Conservation (phyloP, 1,140 invertebrate genomes). For the Zaprionus lachaisei region DNA sequence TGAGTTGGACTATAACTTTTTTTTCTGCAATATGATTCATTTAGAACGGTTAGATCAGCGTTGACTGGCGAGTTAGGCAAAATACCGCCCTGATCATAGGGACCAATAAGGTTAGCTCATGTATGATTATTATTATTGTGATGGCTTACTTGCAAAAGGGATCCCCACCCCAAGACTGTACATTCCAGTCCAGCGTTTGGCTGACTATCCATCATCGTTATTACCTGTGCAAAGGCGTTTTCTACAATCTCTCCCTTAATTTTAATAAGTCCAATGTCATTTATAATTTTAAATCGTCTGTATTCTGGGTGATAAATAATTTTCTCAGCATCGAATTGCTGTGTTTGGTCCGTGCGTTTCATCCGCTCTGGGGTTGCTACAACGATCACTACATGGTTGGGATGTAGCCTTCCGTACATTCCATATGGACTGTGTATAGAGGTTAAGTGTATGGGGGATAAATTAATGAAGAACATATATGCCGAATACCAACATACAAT, state of each 20-base stretch:
- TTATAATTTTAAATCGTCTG: fast-evolving
- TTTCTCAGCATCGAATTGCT: not conserved
- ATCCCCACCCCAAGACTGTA: not conserved
- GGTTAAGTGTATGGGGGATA: not conserved
- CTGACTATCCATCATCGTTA: not conserved
- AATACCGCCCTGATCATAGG: not conserved
- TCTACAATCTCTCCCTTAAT: not conserved
- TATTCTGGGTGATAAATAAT: not conserved
- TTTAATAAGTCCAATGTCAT: not conserved
- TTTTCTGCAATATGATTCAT: not conserved
- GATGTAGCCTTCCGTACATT: not conserved
- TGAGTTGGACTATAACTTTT: too few species aligned
- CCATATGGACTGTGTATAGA: not conserved
- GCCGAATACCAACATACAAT: not conserved
- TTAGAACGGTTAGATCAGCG: not conserved
- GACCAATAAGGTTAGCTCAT: not conserved
- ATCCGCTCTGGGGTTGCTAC: not conserved
- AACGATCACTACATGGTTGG: not conserved
- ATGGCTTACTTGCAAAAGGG: not conserved
- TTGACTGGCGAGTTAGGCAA: not conserved
- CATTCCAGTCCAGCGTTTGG: not conserved
- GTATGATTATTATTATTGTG: not conserved
- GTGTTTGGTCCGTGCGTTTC: not conserved
- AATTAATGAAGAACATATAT: not conserved
- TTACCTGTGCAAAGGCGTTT: not conserved